Evolutionary conservation across 2,888 invertebrate species (phyloP).

Genomic region (Dolichopus griseipennis): DNA sequence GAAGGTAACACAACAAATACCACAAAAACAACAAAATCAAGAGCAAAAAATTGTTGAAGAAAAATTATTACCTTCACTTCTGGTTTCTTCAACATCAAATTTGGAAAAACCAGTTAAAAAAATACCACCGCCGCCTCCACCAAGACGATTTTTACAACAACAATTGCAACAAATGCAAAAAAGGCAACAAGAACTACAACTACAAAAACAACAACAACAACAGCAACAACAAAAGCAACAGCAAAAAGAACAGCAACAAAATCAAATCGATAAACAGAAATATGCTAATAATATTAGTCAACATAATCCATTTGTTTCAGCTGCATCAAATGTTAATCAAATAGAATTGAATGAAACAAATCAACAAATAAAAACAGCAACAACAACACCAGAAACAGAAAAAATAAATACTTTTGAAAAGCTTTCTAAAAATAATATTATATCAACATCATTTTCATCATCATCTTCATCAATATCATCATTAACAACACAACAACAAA

Average conservation of each 20-base stretch:
- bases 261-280: not conserved
- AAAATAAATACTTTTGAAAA: not conserved
- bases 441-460: slow-evolving; percentile 9
- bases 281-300: not conserved
- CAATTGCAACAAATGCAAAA: slow-evolving; percentile 3
- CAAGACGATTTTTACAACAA: slow-evolving; percentile 8
- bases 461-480: not conserved
- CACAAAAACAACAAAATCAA: not conserved
- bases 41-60: not conserved
- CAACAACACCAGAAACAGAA: not conserved
- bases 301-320: not conserved
- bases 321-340: not conserved
- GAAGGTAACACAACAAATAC: slow-evolving; percentile 1
- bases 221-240: not conserved
- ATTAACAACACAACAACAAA: not conserved
- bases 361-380: not conserved
- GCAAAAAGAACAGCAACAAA: not conserved
- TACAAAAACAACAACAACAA: not conserved
- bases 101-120: not conserved
- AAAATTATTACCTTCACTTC: not conserved
- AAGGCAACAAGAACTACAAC: slow-evolving; percentile 5
- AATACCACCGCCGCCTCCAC: slow-evolving; percentile 11
- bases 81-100: not conserved
- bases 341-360: not conserved
- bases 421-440: not conserved